Conservation (phyloP, 2,797 vertebrate genomes). For the Nyctalus aviator region DNA sequence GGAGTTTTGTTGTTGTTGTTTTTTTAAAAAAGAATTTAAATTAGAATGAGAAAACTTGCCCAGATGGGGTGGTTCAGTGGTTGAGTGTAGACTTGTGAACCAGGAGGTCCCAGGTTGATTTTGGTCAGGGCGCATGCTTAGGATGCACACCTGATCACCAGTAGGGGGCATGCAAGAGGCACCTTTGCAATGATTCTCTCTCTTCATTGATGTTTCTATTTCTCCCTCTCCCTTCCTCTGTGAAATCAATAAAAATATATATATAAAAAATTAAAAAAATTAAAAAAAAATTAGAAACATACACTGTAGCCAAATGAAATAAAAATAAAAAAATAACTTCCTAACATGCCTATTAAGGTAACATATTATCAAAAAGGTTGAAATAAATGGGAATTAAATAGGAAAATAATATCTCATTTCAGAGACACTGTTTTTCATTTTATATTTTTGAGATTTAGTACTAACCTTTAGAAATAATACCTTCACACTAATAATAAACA, state of each 20-base stretch:
- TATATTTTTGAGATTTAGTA: neutral
- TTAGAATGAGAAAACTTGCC: conserved; percentile 1
- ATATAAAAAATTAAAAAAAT: neutral
- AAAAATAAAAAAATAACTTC: neutral
- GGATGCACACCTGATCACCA: too few species aligned
- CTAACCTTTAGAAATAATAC: neutral
- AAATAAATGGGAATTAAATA: conserved; percentile 8
- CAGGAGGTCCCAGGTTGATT: too few species aligned
- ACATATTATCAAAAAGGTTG: neutral
- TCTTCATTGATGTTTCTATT: too few species aligned
- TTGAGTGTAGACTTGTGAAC: too few species aligned
- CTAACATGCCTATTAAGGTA: neutral
- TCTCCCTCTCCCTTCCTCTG: too few species aligned
- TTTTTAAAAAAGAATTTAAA: neutral
- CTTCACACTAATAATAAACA: neutral
- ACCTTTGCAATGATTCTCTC: too few species aligned
- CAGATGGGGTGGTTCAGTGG: too few species aligned
- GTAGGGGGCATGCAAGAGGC: too few species aligned
- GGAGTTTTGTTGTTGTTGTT: neutral
- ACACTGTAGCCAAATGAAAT: neutral
- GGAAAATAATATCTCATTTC: neutral
- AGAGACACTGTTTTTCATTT: neutral
- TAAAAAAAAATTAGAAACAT: neutral
- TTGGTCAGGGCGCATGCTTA: too few species aligned
- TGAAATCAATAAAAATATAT: too few species aligned